These are phyloP conservation scores for Euglossa dilemma DNA, from an alignment of 1,140 invertebrate species.

Conservation along the genomic window DNA sequence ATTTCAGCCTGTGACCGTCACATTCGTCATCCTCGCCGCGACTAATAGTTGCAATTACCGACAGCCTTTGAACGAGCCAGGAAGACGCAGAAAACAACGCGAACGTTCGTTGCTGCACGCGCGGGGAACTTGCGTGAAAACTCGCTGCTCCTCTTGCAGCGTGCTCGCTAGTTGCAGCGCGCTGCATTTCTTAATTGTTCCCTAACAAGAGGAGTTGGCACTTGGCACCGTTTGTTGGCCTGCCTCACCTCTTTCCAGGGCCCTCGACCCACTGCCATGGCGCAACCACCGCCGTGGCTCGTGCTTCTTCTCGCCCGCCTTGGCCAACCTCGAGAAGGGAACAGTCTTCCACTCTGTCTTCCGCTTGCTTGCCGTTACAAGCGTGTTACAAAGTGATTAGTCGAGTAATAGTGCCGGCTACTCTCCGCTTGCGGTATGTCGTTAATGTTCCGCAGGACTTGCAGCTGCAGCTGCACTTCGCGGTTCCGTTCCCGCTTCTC, in stretches of 20 bases:
- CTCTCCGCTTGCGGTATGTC: constrained; percentile 65
- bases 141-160: constrained; percentile 39
- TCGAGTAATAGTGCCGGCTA: constrained; percentile 75
- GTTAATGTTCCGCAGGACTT: constrained; percentile 68
- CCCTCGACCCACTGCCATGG: constrained; percentile 65
- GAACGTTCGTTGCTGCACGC: not conserved
- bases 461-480: constrained; percentile 67
- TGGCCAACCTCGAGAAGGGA: constrained; percentile 34
- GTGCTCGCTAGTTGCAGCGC: constrained; percentile 63
- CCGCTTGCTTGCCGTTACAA: constrained; percentile 28
- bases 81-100: not conserved
- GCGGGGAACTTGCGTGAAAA: constrained; percentile 55
- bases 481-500: constrained; percentile 54
- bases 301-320: constrained; percentile 29
- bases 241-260: constrained; percentile 65
- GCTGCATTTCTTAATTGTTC: constrained; percentile 79
- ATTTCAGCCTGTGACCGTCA: not conserved
- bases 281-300: constrained; percentile 43
- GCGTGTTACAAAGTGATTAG: constrained; percentile 79
- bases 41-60: constrained; percentile 47
- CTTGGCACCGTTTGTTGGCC: constrained; percentile 75
- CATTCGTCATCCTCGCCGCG: constrained; percentile 15
- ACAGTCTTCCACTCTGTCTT: constrained; percentile 4
- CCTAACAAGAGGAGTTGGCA: constrained; percentile 77
- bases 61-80: constrained; percentile 32